A percentile compares a stretch with the other conserved stretches of the same genome.
phyloP scores from a whole-genome alignment of 2,797 vertebrate genomes.

The Acanthurus leucopareius region DNA sequence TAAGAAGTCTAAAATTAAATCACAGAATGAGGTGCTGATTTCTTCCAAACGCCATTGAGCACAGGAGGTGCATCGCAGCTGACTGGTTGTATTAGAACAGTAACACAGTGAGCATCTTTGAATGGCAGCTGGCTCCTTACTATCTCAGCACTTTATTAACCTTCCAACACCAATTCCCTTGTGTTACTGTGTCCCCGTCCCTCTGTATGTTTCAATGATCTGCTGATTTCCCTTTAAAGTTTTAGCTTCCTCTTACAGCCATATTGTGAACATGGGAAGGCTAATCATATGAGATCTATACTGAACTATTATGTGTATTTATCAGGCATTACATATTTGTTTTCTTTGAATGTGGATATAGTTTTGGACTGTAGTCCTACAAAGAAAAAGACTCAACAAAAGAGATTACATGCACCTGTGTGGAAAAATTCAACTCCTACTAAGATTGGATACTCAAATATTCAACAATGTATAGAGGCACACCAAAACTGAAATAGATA shows the following conservation, averaged over 20 bases:
- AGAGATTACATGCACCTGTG: not conserved
- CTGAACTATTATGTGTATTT: not conserved
- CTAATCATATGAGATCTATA: not conserved
- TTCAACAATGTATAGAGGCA: not conserved
- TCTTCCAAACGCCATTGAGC: not conserved
- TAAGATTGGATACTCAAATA: conserved; percentile 25
- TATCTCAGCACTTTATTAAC: conserved; percentile 39
- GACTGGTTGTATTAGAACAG: conserved; percentile 32
- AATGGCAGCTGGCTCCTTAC: conserved; percentile 46
- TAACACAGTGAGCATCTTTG: conserved; percentile 35
- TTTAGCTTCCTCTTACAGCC: not conserved
- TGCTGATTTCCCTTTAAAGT: not conserved
- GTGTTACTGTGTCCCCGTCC: not conserved
- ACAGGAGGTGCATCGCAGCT: conserved; percentile 8
- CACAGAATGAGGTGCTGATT: not conserved
- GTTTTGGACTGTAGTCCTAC: not conserved
- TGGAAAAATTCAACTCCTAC: not conserved
- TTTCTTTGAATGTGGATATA: not conserved
- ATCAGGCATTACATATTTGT: not conserved
- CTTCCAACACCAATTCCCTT: not conserved
- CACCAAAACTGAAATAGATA: conserved; percentile 45
- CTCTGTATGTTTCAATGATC: not conserved
- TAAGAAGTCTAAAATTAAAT: not conserved
- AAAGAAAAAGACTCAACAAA: conserved; percentile 12
- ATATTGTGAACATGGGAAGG: not conserved